phyloP scores from a whole-genome alignment of 2,888 invertebrate species.

The Leptinotarsa peninsularis region DNA sequence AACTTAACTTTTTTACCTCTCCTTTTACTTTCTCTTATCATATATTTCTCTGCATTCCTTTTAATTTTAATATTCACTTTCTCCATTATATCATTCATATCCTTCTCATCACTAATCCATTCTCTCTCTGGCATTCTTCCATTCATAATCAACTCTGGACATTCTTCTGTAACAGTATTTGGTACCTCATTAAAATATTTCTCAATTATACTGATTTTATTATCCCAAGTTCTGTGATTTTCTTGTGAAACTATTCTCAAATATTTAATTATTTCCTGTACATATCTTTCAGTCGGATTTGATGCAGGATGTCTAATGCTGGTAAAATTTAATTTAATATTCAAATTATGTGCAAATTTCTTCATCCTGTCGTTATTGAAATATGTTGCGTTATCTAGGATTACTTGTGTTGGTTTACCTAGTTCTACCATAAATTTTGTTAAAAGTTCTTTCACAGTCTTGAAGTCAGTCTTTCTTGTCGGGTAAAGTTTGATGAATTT shows the following conservation, averaged over 20 bases:
- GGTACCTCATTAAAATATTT: conserved; percentile 26
- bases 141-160: conserved; percentile 7
- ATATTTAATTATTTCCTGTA: too few species aligned
- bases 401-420: background rate
- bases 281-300: too few species aligned
- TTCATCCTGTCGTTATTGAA: background rate
- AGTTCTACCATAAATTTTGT: too few species aligned
- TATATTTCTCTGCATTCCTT: conserved; percentile 21
- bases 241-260: too few species aligned
- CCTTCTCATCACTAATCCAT: conserved; percentile 15
- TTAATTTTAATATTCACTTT: conserved; percentile 12
- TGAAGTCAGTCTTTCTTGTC: too few species aligned
- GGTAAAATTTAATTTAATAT: too few species aligned
- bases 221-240: conserved; percentile 12
- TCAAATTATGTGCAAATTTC: conserved; percentile 8
- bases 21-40: background rate
- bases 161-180: conserved; percentile 17
- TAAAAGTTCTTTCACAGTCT: too few species aligned
- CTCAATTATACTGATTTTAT: conserved; percentile 11
- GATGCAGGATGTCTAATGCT: too few species aligned
- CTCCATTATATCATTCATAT: conserved; percentile 12
- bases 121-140: conserved; percentile 25
- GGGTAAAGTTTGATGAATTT: conserved; percentile 31
- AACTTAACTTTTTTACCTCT: background rate
- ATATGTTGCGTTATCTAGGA: conserved; percentile 12